Evolutionary conservation across 2,888 invertebrate genomes (phyloP), one percentile per base, ranked within the genome.

Genomic region (Caenorhabditis sp.): DNA sequence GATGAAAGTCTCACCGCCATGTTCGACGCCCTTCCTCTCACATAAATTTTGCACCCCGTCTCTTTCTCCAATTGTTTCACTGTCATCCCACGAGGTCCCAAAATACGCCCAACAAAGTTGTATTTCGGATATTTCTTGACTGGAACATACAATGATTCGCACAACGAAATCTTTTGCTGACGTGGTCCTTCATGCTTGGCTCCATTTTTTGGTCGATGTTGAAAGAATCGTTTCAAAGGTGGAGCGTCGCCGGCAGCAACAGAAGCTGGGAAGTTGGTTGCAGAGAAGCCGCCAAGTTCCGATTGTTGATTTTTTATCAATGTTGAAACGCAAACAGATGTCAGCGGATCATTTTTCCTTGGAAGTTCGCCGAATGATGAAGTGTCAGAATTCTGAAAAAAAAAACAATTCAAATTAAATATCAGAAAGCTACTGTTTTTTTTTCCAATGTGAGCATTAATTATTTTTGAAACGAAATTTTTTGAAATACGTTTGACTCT

Each of bases 21-120:
- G 36, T 54, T 72, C 17, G 56, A 63, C 20, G 69, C 70, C 20
- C 75, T 59, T 61, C 75, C 75, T 25, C 62, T 43, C 26, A 71
- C 99, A 99, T 67, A 99, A 88, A 99, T 97, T 92, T 99, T 99
- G 91, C 99, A 99, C 85, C 97, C 97, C 87, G 99, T 99, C 91
- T 97, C 97, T 91, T 96, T 95, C 91, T 99, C 99, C 90, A 99
- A 91, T 91, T 99, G 97, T 91, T 99, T 99, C 63, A 99, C 97
- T 83, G 99, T 99, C 97, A 99, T 99, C 83, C 99, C 99, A 87
- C 99, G 92, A 82, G 97, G 97, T 60, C 99, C 99, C 88, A 99
- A 91, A 91, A 99, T 97, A 91, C 97, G 92, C 88, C 97, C 99
- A 88, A 99, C 97, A 90, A 99, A 99, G 91, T 99, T 99, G 91